phyloP scores from a whole-genome alignment of 2,113 vertebrate species.

The Piaya cayana region DNA sequence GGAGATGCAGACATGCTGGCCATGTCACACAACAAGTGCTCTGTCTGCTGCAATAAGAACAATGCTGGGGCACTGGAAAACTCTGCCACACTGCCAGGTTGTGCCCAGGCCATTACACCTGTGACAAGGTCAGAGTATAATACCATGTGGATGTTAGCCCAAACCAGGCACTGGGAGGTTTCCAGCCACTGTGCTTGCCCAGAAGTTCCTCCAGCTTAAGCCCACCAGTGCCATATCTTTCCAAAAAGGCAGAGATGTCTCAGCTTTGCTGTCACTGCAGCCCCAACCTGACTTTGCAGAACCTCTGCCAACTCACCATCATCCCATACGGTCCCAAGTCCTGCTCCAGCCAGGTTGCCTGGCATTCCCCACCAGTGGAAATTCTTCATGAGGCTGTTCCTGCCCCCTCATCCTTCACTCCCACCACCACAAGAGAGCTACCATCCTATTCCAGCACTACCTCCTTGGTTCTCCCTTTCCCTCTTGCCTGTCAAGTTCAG shows the following conservation, averaged over 20 bases:
- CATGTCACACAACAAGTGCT: background rate
- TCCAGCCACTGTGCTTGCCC: background rate
- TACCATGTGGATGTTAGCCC: fast-evolving
- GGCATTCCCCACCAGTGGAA: background rate
- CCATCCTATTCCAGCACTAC: background rate
- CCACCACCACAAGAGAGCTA: background rate
- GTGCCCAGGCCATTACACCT: background rate
- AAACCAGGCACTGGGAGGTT: background rate
- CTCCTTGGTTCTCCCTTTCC: background rate
- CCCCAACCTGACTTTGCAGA: background rate
- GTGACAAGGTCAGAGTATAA: fast-evolving
- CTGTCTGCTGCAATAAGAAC: background rate
- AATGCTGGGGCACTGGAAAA: background rate
- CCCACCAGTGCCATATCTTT: fast-evolving
- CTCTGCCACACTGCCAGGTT: background rate
- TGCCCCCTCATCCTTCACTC: background rate
- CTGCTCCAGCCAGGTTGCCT: background rate
- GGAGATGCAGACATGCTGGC: fast-evolving
- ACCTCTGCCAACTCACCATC: background rate
- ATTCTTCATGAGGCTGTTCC: background rate
- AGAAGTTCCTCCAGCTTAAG: background rate
- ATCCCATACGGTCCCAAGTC: background rate
- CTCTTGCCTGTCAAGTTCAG: background rate
- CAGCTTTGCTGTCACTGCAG: background rate
- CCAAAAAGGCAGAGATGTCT: background rate